Conservation (phyloP, 2,888 invertebrate genomes). For the Oxystoma pomonae region DNA sequence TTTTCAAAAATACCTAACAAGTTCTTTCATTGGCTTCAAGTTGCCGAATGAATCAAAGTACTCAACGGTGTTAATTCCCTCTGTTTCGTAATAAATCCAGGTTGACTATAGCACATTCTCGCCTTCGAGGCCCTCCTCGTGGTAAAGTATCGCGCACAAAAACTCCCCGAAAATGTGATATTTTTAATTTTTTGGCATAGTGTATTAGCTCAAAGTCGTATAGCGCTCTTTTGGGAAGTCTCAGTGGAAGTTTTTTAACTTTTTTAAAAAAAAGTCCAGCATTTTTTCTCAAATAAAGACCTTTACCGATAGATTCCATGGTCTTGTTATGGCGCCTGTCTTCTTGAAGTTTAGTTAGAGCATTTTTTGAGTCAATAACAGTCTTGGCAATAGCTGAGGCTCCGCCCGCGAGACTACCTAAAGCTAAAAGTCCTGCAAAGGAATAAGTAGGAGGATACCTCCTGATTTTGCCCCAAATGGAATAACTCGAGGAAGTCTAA, state of each 20-base stretch:
- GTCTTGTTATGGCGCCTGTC: slow-evolving; percentile 37
- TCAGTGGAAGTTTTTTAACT: slow-evolving; percentile 21
- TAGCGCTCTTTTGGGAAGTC: slow-evolving; percentile 22
- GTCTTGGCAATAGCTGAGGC: slow-evolving; percentile 32
- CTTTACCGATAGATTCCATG: slow-evolving; percentile 14
- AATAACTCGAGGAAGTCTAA: background rate
- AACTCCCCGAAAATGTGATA: slow-evolving; percentile 23
- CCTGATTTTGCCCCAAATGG: background rate
- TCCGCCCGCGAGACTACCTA: background rate
- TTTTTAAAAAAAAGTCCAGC: slow-evolving; percentile 22
- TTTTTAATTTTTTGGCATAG: slow-evolving; percentile 19
- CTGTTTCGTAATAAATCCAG: background rate
- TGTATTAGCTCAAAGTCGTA: slow-evolving; percentile 18
- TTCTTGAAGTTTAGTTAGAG: background rate
- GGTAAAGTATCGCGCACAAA: background rate
- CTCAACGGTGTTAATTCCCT: background rate
- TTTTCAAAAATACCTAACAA: slow-evolving; percentile 6
- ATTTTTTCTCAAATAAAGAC: slow-evolving; percentile 35
- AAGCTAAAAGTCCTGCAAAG: background rate
- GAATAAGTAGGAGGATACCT: background rate
- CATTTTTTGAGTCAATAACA: slow-evolving; percentile 27
- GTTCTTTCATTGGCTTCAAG: slow-evolving; percentile 6
- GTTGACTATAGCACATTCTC: background rate
- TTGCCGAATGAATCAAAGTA: slow-evolving; percentile 3
- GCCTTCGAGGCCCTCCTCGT: background rate